Conservation (phyloP, 1,140 invertebrate genomes). For the Maniola jurtina region DNA sequence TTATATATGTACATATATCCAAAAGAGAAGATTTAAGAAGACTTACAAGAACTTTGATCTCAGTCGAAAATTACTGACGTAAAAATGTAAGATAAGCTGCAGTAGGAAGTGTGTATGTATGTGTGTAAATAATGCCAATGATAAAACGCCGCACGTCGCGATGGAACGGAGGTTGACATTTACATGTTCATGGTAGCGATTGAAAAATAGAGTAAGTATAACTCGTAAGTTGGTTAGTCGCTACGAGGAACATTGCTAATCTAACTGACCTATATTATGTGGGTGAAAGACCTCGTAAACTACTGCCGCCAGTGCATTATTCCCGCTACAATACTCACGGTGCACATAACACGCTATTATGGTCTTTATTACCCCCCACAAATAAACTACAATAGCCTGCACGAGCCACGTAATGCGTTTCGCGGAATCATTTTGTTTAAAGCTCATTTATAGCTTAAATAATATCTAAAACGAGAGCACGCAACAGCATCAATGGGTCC, state of each 20-base stretch:
- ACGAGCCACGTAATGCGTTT: slow-evolving; percentile 43
- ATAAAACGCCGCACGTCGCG: too few relatives aligned
- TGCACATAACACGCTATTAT: slow-evolving; percentile 44
- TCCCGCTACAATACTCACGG: slow-evolving; percentile 43
- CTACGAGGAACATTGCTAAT: slow-evolving; percentile 62
- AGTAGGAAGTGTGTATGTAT: too few relatives aligned
- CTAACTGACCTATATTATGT: slow-evolving; percentile 75
- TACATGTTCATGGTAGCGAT: not conserved
- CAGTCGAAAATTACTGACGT: too few relatives aligned
- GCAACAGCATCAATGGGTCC: slow-evolving; percentile 39
- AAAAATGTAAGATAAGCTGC: too few relatives aligned
- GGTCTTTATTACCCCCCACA: slow-evolving; percentile 39
- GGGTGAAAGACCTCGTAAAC: slow-evolving; percentile 77
- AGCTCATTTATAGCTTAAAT: slow-evolving; percentile 52
- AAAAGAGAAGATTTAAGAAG: too few relatives aligned
- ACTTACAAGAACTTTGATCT: too few relatives aligned
- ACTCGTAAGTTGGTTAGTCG: slow-evolving; percentile 29
- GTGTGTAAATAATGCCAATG: too few relatives aligned
- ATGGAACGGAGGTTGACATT: not conserved
- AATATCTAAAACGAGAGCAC: slow-evolving; percentile 54
- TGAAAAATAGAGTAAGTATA: slow-evolving; percentile 21
- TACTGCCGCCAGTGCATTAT: slow-evolving; percentile 66
- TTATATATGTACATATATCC: too few relatives aligned
- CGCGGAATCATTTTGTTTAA: slow-evolving; percentile 64
- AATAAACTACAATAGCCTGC: slow-evolving; percentile 43